Evolutionary conservation across 1,140 invertebrate species (phyloP).

Genomic region (Calephelis virginiensis): DNA sequence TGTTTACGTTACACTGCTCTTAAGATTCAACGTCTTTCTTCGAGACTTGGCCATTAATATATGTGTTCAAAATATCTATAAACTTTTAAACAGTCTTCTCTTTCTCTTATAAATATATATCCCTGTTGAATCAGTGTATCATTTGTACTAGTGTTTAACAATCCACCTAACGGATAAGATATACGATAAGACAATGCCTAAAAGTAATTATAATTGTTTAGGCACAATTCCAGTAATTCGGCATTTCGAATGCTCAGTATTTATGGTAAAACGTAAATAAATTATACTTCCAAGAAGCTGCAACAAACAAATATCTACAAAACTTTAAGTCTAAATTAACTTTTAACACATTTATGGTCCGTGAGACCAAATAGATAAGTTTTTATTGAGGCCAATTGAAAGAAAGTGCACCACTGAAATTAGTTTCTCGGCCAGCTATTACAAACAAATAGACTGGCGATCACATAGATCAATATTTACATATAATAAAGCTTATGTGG

Average conservation of each 20-base stretch:
- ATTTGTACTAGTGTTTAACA: constrained; percentile 71
- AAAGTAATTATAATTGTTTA: constrained; percentile 39
- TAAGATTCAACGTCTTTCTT: constrained; percentile 41
- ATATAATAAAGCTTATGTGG: background rate
- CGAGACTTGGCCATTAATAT: constrained; percentile 46
- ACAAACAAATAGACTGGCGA: background rate
- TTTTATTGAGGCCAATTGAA: constrained; percentile 6
- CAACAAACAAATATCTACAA: constrained; percentile 36
- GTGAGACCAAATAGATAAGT: constrained; percentile 18
- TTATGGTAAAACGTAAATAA: constrained; percentile 27
- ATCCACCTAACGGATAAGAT: constrained; percentile 40
- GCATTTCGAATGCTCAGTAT: constrained; percentile 28
- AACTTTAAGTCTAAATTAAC: constrained; percentile 19
- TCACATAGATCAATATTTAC: background rate
- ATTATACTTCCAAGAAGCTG: constrained; percentile 40
- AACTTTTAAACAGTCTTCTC: constrained; percentile 72
- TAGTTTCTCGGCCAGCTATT: background rate
- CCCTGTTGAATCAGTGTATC: constrained; percentile 70
- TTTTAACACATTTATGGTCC: constrained; percentile 21
- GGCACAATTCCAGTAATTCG: constrained; percentile 52
- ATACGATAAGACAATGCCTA: constrained; percentile 21
- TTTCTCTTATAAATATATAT: constrained; percentile 68
- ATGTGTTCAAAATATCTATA: constrained; percentile 66
- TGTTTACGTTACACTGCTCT: constrained; percentile 61
- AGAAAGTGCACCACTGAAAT: background rate